A percentile compares a stretch with the other conserved stretches of the same genome.
Conservation (phyloP, 2,888 invertebrate species). For the Iselma pallidipennis region DNA sequence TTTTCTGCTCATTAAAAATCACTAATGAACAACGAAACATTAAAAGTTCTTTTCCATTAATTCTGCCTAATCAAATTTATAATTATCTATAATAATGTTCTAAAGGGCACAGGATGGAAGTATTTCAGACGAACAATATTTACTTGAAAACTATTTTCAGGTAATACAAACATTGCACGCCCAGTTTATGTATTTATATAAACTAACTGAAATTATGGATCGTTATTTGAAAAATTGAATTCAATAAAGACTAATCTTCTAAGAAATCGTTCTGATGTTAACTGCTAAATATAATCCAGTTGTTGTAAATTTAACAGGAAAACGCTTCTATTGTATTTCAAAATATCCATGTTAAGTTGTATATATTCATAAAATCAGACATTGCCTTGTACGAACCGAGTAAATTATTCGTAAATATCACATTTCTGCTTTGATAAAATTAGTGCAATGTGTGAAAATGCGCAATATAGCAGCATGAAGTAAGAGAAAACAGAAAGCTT, state of each 20-base stretch:
- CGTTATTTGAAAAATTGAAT: no score
- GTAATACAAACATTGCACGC: background rate
- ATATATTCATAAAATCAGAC: slow-evolving; percentile 4
- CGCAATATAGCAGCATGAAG: slow-evolving; percentile 13
- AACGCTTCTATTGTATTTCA: background rate
- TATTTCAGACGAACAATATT: background rate
- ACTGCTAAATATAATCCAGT: no score
- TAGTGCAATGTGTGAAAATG: slow-evolving; percentile 41
- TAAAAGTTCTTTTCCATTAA: no score
- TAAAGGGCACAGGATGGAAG: no score
- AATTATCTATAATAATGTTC: no score
- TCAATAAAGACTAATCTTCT: no score
- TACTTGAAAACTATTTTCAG: background rate
- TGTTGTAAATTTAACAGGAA: background rate
- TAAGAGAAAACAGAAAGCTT: slow-evolving; percentile 3
- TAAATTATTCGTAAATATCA: slow-evolving; percentile 39
- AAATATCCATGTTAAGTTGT: background rate
- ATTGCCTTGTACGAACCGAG: slow-evolving; percentile 14
- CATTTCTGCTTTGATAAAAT: slow-evolving; percentile 37
- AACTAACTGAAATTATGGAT: no score
- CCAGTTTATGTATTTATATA: no score
- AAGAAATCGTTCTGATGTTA: no score
- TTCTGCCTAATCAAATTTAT: no score
- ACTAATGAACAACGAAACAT: no score
- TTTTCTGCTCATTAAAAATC: no score